Evolutionary conservation across 2,888 invertebrate genomes (phyloP).

Genomic region (Lagria hirta): DNA sequence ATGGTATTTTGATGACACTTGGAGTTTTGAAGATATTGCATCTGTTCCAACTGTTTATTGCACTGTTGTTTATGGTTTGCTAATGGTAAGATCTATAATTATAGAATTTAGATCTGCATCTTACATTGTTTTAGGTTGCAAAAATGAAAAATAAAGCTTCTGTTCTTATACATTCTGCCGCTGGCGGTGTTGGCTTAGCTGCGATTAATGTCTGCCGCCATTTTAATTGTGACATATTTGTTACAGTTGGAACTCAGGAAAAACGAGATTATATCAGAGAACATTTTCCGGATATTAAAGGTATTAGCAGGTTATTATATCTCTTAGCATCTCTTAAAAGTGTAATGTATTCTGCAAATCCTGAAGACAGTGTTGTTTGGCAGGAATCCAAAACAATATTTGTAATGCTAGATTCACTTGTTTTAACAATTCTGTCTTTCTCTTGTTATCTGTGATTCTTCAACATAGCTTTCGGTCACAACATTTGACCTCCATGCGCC

Average conservation of each 20-base stretch:
- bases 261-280: conserved; percentile 65
- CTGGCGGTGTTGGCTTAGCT: conserved; percentile 74
- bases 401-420: too few species aligned
- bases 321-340: too few species aligned
- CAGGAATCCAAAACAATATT: too few species aligned
- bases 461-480: too few species aligned
- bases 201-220: conserved; percentile 69
- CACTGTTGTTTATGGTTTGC: conserved; percentile 49
- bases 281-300: conserved; percentile 51
- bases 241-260: conserved; percentile 68
- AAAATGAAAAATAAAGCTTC: conserved; percentile 36
- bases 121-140: too few species aligned
- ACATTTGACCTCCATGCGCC: too few species aligned
- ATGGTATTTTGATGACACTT: conserved; percentile 55
- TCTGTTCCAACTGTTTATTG: conserved; percentile 64
- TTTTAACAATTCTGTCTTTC: too few species aligned
- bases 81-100: conserved; percentile 32
- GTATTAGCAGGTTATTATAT: too few species aligned
- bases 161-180: conserved; percentile 60
- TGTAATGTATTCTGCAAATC: too few species aligned
- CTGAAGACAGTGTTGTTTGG: too few species aligned
- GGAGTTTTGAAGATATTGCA: conserved; percentile 62
- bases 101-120: conserved; percentile 3
- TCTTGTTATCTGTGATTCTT: too few species aligned
- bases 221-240: conserved; percentile 64